phyloP scores from a whole-genome alignment of 2,888 invertebrate genomes.

The Hydrotaea diabolus region DNA sequence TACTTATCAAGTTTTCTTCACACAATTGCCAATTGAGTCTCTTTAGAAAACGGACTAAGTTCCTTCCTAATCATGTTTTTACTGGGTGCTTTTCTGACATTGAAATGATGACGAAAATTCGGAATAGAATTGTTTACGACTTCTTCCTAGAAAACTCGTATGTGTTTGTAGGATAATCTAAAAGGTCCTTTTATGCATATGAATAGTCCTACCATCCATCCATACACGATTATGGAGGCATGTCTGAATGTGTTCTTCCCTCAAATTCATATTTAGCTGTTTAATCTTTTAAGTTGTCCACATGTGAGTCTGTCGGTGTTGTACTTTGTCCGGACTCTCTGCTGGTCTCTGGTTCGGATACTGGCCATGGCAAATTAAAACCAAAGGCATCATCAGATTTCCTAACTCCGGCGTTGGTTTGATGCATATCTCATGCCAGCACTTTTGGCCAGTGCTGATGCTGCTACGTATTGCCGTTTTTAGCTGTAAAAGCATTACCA shows the following conservation, averaged over 20 bases:
- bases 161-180: no score
- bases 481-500: not conserved
- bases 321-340: conserved; percentile 58
- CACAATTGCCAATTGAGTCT: no score
- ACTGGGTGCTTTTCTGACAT: no score
- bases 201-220: not conserved
- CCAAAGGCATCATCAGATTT: conserved; percentile 44
- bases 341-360: conserved; percentile 28
- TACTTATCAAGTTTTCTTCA: no score
- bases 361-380: conserved; percentile 40
- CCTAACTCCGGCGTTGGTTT: not conserved
- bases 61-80: no score
- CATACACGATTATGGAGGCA: no score
- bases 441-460: not conserved
- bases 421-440: not conserved
- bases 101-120: no score
- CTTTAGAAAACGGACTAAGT: no score
- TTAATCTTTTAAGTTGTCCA: conserved; percentile 51
- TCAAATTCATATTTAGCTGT: conserved; percentile 38
- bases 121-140: no score
- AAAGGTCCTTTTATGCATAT: not conserved
- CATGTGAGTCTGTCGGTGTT: conserved; percentile 42
- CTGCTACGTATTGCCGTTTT: not conserved
- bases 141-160: no score
- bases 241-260: conserved; percentile 13